Base-by-base conservation (phyloP, 30 jellyfish, hydroid and myxozoan genomes). In the Hydractinia echinata region DNA sequence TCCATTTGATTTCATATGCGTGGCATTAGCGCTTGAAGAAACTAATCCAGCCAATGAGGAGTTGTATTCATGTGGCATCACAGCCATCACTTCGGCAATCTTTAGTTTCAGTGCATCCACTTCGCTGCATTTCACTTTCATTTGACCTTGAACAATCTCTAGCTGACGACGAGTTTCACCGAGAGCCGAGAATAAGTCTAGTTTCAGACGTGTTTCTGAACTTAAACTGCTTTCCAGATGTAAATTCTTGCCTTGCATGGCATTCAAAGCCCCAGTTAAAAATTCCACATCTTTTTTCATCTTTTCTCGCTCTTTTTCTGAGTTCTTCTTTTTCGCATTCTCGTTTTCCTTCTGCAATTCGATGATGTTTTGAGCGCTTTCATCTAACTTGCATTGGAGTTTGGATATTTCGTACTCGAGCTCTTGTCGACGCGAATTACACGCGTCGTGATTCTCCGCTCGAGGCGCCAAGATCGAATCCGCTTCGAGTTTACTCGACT, bases 51-150 rank as follows among this genome's bases (percentile, higher is more conserved):
- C 62, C 67, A 92, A 72, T 54, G 95, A 85, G 7, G 93, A 39
- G 15, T 94, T 80, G 83, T 89, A 94, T 55, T 94, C 93, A 67
- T 82, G 95, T 16, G 99, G 99, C 99, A 94, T 94, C 51, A 94
- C 99, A 53, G 99, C 99, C 99, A 94, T 94, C 13, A 92, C 99
- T 82, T 94, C 99, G 13, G 99, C 99, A 68, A 94, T 89, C 54
- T 88, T 88, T 19, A 71, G 96, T 82, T 85, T 94, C 73, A 88
- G 76, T 15, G 83, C 78, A 58, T 94, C 96, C 79, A 94, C 86
- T 82, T 94, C 99, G n/a, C 83, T 76, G 55, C 90, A 94, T 83
- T 94, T 94, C 44, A n/a, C 69, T 4, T 82, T 82, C 89, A 88
- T 68, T 51, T 88, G 99, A 53, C 81, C 81, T 48, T 88, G 99